Evolutionary conservation across 2,797 vertebrate genomes (phyloP), one percentile per base, ranked within the genome.

Genomic region (Malacoraja senta): DNA sequence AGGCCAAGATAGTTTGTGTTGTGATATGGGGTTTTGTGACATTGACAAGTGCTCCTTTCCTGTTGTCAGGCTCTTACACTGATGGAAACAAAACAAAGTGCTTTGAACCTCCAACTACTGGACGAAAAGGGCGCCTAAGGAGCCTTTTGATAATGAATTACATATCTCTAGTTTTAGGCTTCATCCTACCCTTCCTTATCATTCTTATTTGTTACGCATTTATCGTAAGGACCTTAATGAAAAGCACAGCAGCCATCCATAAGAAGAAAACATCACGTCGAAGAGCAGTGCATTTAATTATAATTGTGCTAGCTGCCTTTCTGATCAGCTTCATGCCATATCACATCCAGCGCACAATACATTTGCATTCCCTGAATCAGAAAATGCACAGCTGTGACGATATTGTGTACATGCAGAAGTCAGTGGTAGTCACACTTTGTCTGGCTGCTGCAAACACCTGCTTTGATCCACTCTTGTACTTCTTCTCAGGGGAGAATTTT

Each of bases 391-490:
- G 93, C 93, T 98, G 98, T 1, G 94, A 96, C 0, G 96, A 97
- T 17, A 68, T 76, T 1, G 0, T 96, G 0, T 95, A 95, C 94
- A 97, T 99, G 95, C 98, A 99, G 95, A 99, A 99, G 94, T 97
- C 96, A 0, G 98, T 99, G 0, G 97, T 99, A 68, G 95, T 99
- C 94, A 99, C 98, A 0, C 96, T 99, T 91, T 97, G 97, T 93
- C 95, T 99, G 93, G 98, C 98, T 0, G 98, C 98, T 0, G 94
- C 97, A 94, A 99, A 99, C 93, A 98, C 98, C 29, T 99, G 98
- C 95, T 98, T 99, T 35, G 98, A 99, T 93, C 98, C 98, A 0
- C 94, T 99, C 93, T 97, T 99, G 9, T 99, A 99, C 93, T 99
- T 99, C 94, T 99, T 99, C 95, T 98, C 98, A 0, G 98, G 98